Evolutionary conservation across 2,113 vertebrate species (phyloP).

Genomic region (Tamias sibiricus): DNA sequence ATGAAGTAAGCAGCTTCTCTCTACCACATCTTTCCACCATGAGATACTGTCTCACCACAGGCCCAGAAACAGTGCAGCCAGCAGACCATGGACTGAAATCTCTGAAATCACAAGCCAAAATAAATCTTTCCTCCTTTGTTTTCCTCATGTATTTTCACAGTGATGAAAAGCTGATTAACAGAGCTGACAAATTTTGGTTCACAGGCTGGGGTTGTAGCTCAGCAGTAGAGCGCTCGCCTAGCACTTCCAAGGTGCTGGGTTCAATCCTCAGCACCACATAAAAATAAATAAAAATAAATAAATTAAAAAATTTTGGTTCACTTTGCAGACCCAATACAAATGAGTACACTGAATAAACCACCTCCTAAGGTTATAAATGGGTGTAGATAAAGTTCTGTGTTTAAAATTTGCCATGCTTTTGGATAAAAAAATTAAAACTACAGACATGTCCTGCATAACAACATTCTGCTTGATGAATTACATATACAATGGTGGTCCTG

Average conservation of each 20-base stretch:
- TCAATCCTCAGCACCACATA: too few species aligned
- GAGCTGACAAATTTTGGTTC: background rate
- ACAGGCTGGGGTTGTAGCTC: too few species aligned
- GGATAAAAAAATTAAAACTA: background rate
- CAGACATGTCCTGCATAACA: background rate
- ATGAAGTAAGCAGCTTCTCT: background rate
- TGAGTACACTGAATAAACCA: background rate
- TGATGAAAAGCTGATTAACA: background rate
- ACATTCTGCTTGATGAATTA: background rate
- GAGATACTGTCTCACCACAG: background rate
- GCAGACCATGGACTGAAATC: background rate
- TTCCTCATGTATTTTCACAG: background rate
- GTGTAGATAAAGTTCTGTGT: background rate
- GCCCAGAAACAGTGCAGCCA: background rate
- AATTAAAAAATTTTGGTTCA: too few species aligned
- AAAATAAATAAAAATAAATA: too few species aligned
- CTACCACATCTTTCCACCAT: background rate
- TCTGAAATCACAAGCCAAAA: background rate
- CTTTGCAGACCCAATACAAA: conserved; percentile 13
- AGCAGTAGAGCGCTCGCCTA: too few species aligned
- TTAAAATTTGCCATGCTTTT: conserved; percentile 5
- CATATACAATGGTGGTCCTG: background rate
- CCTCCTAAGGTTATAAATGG: conserved; percentile 30
- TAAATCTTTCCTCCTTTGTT: background rate
- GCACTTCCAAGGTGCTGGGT: too few species aligned